phyloP scores from a whole-genome alignment of 2,113 vertebrate genomes.

The Paraplagusia blochii region DNA sequence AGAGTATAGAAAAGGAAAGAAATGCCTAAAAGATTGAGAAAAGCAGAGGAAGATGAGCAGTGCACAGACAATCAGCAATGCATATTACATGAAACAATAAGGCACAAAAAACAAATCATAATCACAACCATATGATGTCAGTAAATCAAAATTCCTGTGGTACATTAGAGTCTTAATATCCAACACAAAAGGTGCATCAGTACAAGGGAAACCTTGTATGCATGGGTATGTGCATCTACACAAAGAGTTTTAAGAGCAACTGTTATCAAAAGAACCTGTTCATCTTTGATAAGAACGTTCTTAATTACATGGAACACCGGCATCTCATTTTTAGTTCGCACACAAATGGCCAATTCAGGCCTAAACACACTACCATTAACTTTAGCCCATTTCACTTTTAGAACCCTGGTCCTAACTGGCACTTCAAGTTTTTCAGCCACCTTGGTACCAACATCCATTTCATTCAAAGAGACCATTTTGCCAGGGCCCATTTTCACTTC shows the following conservation, averaged over 20 bases:
- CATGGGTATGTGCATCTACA: conserved; percentile 12
- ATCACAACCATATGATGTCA: conserved; percentile 11
- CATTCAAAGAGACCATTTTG: conserved; percentile 10
- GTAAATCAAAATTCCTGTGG: conserved; percentile 12
- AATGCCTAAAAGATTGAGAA: no score
- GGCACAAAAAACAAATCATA: no score
- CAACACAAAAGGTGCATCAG: conserved; percentile 5
- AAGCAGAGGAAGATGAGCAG: no score
- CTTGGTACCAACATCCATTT: conserved; percentile 12
- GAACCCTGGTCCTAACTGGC: neutral
- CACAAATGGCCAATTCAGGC: conserved; percentile 9
- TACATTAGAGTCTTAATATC: conserved; percentile 1
- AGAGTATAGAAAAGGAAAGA: no score
- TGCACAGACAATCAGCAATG: no score
- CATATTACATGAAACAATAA: no score
- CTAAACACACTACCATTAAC: conserved; percentile 6
- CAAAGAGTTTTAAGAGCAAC: conserved; percentile 3
- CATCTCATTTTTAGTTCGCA: neutral
- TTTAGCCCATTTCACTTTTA: conserved; percentile 10
- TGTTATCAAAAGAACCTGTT: neutral
- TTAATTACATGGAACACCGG: conserved; percentile 3
- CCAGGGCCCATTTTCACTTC: conserved; percentile 2
- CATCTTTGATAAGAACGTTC: conserved; percentile 4
- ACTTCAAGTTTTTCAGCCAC: conserved; percentile 8
- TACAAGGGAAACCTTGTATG: conserved; percentile 1